Evolutionary conservation across 1,140 invertebrate genomes (phyloP), one percentile per base, ranked within the genome.

Genomic region (Bombus ignitus): DNA sequence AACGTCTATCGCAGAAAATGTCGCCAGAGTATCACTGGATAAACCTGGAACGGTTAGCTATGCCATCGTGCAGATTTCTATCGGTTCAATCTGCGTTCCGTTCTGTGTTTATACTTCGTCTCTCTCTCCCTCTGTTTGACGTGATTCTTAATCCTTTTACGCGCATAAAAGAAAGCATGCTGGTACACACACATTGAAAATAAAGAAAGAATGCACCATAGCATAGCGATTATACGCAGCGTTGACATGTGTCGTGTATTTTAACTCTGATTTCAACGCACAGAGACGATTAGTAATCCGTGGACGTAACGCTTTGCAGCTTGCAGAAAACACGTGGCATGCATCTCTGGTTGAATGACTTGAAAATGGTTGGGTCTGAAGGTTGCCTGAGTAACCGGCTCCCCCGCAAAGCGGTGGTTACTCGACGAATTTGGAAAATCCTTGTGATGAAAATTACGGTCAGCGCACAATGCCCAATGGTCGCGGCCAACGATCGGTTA

Each of bases 21-120:
- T 76, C 76, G 66, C 57, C 66, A 71, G 32, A 75, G 47, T 6
- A 82, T 81, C 32, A n/a, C 57, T 12, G 25, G 87, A 88, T 86
- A 88, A 81, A 80, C 32, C 0, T 25, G 1, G 32, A 57, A 57
- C 22, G 77, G 70, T 28, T 74, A 28, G 35, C 37, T 32, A 8
- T 32, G 8, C 35, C 6, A 53, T 73, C 42, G 57, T 32, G 47
- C 79, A 71, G 53, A 76, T 75, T 53, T 22, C 25, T n/a, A 37
- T 68, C 44, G 83, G 25, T n/a, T 22, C 22, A 18, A 71, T 22
- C 32, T 62, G 25, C 35, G 28, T 32, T 37, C 3, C 28, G 25
- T 37, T 25, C 3, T 62, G 10, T 12, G 66, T 18, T 15, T 37
- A 32, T 35, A 18, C 13, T n/a, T 15, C 18, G 12, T 6, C 47